phyloP scores from a whole-genome alignment of 2,888 invertebrate species.

The Leptinotarsa rubiginosa region DNA sequence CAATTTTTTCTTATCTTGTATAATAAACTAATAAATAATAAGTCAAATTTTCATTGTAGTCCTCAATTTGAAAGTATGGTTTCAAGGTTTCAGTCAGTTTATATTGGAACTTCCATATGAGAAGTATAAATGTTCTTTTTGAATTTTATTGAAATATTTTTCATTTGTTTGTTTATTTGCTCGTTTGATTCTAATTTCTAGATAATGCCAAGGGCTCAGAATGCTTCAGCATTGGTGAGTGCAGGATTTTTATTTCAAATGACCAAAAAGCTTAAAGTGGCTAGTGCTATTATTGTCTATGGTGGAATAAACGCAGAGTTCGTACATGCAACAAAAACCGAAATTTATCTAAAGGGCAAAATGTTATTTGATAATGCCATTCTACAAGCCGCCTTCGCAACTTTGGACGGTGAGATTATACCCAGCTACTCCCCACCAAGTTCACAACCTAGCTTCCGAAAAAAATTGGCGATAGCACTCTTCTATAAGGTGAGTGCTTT shows the following conservation, averaged over 20 bases:
- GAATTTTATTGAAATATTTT: background rate
- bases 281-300: conserved; percentile 71
- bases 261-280: conserved; percentile 63
- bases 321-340: conserved; percentile 68
- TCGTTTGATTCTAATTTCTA: conserved; percentile 59
- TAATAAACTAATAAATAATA: no score
- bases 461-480: conserved; percentile 77
- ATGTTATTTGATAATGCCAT: conserved; percentile 60
- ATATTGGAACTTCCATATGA: no score
- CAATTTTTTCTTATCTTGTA: no score
- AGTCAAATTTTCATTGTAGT: no score
- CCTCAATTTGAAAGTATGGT: no score
- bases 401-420: conserved; percentile 70
- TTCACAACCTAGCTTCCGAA: conserved; percentile 76
- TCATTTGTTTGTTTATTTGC: conserved; percentile 1
- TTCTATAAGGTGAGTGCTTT: conserved; percentile 77
- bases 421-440: conserved; percentile 75
- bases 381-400: conserved; percentile 65
- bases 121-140: no score
- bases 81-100: no score
- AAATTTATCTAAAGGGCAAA: conserved; percentile 65
- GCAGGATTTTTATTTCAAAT: conserved; percentile 77
- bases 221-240: conserved; percentile 80
- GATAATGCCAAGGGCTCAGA: conserved; percentile 79
- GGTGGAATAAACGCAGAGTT: conserved; percentile 72